Conservation (phyloP, 2,797 vertebrate species). For the Onychomys leucogaster region DNA sequence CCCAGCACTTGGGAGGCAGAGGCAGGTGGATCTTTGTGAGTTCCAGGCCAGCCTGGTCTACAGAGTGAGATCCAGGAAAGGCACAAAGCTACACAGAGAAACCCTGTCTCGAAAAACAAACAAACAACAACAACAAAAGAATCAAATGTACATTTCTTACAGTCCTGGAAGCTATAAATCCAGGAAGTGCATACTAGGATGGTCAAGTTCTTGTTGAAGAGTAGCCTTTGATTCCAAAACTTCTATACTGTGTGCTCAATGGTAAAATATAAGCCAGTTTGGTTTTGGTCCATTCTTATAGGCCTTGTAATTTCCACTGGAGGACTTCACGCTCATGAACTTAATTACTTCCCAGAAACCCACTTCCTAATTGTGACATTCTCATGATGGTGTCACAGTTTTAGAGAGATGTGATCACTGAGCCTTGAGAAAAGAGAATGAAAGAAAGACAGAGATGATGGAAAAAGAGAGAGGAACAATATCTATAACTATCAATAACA, state of each 20-base stretch:
- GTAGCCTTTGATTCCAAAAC: background rate
- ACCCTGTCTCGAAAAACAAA: no score
- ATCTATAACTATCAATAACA: background rate
- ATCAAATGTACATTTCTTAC: background rate
- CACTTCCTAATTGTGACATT: background rate
- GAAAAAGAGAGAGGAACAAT: background rate
- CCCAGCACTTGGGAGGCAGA: no score
- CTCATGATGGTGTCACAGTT: background rate
- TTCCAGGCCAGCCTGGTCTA: no score
- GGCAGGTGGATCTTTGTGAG: no score
- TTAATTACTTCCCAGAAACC: background rate
- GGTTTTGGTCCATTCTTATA: background rate
- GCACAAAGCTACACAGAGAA: no score
- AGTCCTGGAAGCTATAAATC: background rate
- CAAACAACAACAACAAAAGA: no score
- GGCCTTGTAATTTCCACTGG: background rate
- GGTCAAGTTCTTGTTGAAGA: background rate
- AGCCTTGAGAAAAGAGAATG: background rate
- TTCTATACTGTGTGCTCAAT: background rate
- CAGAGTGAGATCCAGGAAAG: no score
- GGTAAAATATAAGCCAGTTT: no score
- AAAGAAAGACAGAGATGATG: fast-evolving
- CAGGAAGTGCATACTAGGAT: background rate
- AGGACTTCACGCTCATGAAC: background rate
- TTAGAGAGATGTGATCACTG: background rate